Conservation (phyloP, 2,888 invertebrate genomes). For the Eupithecia dodoneata region DNA sequence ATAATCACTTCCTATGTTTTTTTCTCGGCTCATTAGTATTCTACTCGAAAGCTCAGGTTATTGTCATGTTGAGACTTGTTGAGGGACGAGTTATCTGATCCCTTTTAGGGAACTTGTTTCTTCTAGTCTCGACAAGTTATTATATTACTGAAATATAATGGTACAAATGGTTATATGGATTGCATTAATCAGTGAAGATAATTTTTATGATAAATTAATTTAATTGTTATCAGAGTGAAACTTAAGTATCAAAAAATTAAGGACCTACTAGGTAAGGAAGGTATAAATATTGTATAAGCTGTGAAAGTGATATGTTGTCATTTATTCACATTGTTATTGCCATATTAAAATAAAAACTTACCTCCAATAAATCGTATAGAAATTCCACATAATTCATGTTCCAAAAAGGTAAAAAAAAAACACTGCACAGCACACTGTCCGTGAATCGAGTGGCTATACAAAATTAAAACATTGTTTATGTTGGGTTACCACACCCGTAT, state of each 20-base stretch:
- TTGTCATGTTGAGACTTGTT: constrained; percentile 40
- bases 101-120: constrained; percentile 31
- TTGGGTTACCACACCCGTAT: constrained; percentile 68
- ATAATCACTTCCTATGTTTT: constrained; percentile 29
- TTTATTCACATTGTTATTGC: background rate
- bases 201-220: background rate
- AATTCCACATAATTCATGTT: constrained; percentile 76
- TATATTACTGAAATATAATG: constrained; percentile 20
- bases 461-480: constrained; percentile 63
- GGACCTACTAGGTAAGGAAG: background rate
- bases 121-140: constrained; percentile 26
- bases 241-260: background rate
- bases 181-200: background rate
- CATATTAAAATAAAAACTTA: constrained; percentile 46
- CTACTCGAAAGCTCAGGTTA: constrained; percentile 29
- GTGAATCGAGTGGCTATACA: constrained; percentile 62
- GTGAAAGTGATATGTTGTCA: background rate
- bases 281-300: background rate
- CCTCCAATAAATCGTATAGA: constrained; percentile 75
- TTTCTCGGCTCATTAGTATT: constrained; percentile 38
- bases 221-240: background rate
- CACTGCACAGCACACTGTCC: constrained; percentile 57
- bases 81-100: constrained; percentile 37
- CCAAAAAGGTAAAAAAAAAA: constrained; percentile 31
- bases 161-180: constrained; percentile 3